A percentile compares a stretch with the other conserved stretches of the same genome.
These are phyloP conservation scores for Scolanthus callimorphus DNA, from an alignment of 92 coral and sea anemone species.

Conservation along the genomic window DNA sequence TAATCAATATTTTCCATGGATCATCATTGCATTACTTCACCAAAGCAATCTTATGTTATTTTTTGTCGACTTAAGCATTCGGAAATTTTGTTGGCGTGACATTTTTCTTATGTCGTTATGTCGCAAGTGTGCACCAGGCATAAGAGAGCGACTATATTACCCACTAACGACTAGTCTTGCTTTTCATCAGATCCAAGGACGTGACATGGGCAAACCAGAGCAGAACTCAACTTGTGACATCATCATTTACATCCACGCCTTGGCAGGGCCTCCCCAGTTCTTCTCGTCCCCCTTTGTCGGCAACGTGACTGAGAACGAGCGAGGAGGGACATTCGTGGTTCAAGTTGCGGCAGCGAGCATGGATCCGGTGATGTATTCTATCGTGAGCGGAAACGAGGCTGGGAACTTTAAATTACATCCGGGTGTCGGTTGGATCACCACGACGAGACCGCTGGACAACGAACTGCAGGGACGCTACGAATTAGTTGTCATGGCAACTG, in stretches of 20 bases:
- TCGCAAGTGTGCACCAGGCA: no score
- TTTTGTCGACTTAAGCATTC: no score
- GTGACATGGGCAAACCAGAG: constrained; percentile 73
- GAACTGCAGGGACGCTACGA: constrained; percentile 63
- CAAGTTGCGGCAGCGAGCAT: constrained; percentile 65
- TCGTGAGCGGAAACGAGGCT: constrained; percentile 59
- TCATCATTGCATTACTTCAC: no score
- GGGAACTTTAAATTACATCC: constrained; percentile 57
- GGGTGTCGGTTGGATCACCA: constrained; percentile 63
- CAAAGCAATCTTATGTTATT: no score
- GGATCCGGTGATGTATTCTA: constrained; percentile 67
- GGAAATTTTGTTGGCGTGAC: no score
- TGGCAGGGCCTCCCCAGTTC: constrained; percentile 83
- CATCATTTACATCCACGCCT: constrained; percentile 42
- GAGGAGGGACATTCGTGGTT: constrained; percentile 49
- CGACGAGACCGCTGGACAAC: constrained; percentile 65
- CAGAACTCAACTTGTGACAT: constrained; percentile 54
- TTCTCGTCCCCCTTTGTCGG: constrained; percentile 46
- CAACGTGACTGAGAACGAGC: constrained; percentile 56
- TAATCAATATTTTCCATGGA: no score
- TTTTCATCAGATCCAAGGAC: constrained; percentile 48
- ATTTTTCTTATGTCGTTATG: no score
- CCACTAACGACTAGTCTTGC: no score
- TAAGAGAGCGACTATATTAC: no score
- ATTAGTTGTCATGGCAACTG: constrained; percentile 78